A percentile compares a stretch with the other conserved stretches of the same genome.
Evolutionary conservation across 1,140 invertebrate genomes (phyloP).

Genomic region (Matsumurasca onukii): DNA sequence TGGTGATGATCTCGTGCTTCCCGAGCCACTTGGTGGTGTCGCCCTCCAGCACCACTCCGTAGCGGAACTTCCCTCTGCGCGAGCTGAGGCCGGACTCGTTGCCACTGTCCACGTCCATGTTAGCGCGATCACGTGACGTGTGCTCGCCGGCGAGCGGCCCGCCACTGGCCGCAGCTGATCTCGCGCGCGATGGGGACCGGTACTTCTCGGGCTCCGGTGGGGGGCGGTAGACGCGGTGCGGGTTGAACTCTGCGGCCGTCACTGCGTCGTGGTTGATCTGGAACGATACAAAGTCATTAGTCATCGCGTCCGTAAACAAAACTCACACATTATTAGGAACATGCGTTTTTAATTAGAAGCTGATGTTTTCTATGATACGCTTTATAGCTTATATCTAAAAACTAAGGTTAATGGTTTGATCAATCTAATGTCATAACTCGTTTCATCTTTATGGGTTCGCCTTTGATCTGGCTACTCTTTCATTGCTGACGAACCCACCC

Average conservation of each 20-base stretch:
- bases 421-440: too few relatives aligned
- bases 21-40: conserved; percentile 9
- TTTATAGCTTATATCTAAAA: too few relatives aligned
- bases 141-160: conserved; percentile 62
- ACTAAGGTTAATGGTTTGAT: too few relatives aligned
- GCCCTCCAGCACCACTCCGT: background rate
- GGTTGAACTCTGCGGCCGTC: conserved; percentile 29
- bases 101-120: conserved; percentile 48
- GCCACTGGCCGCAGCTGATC: conserved; percentile 63
- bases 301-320: background rate
- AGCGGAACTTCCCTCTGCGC: background rate
- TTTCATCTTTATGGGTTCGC: too few relatives aligned
- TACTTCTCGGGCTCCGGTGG: conserved; percentile 5
- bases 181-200: conserved; percentile 45
- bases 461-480: too few relatives aligned
- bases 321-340: too few relatives aligned
- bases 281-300: background rate
- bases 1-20: conserved; percentile 46
- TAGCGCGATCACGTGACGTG: conserved; percentile 42
- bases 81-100: conserved; percentile 2
- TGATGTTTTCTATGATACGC: too few relatives aligned
- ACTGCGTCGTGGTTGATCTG: conserved; percentile 44
- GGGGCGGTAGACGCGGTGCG: background rate
- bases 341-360: too few relatives aligned
- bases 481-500: too few relatives aligned